phyloP scores from a whole-genome alignment of 1,140 invertebrate species.

The Drosophila aff. region DNA sequence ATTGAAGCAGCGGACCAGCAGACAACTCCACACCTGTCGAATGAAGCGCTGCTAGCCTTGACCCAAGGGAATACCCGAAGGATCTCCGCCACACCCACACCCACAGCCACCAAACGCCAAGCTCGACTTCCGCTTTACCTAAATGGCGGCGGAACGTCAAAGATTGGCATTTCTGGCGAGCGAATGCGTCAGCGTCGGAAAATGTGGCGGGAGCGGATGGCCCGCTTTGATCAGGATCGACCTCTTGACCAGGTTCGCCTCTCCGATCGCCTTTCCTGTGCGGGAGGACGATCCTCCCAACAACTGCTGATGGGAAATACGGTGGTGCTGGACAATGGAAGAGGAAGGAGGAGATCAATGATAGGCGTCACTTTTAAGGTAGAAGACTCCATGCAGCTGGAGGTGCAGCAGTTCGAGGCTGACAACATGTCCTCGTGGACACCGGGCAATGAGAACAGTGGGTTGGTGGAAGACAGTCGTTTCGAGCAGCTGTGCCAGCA shows the following conservation, averaged over 20 bases:
- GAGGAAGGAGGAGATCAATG: background rate
- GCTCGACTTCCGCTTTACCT: constrained; percentile 30
- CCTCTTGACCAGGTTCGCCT: constrained; percentile 13
- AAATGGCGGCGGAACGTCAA: constrained; percentile 51
- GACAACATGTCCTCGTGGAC: constrained; percentile 22
- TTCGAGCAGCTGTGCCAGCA: constrained; percentile 59
- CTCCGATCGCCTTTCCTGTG: constrained; percentile 32
- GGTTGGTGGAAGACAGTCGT: background rate
- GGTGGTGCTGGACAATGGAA: constrained; percentile 15
- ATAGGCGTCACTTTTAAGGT: constrained; percentile 36
- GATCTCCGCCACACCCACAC: background rate
- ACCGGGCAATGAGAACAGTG: background rate
- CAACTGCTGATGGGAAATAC: constrained; percentile 23
- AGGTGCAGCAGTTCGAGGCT: constrained; percentile 36
- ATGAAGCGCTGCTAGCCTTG: constrained; percentile 14
- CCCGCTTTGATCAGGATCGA: constrained; percentile 44
- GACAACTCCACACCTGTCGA: constrained; percentile 47
- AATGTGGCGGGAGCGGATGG: constrained; percentile 34
- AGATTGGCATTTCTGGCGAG: background rate
- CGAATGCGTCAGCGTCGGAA: constrained; percentile 34
- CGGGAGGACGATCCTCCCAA: background rate
- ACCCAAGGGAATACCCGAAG: constrained; percentile 10
- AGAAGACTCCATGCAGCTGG: constrained; percentile 11
- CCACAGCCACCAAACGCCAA: background rate
- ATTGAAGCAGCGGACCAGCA: background rate